These are phyloP conservation scores for Ditylenchus weischeri DNA, from an alignment of 2,888 invertebrate species.

Conservation along the genomic window DNA sequence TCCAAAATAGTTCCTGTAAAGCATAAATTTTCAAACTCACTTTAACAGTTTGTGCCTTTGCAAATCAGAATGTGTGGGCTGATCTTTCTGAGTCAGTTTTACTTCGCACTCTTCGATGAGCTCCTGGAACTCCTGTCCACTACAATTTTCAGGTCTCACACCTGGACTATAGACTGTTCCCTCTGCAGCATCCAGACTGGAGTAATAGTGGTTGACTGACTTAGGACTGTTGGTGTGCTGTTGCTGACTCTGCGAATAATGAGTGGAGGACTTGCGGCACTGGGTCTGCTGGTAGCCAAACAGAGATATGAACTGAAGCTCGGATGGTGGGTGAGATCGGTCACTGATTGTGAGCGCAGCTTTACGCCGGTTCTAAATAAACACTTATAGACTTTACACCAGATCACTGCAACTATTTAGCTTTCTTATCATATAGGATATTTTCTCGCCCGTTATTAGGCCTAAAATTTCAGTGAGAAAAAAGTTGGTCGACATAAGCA, in stretches of 20 bases:
- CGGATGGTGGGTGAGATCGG: constrained; percentile 22
- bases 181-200: background rate
- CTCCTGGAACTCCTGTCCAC: constrained; percentile 26
- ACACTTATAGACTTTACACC: no score
- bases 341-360: background rate
- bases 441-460: no score
- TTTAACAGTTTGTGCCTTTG: constrained; percentile 34
- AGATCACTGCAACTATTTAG: no score
- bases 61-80: constrained; percentile 30
- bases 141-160: constrained; percentile 30
- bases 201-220: background rate
- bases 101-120: constrained; percentile 30
- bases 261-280: background rate
- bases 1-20: no score
- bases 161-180: background rate
- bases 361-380: no score
- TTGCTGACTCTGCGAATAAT: background rate
- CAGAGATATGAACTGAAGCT: constrained; percentile 41
- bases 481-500: no score
- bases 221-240: background rate
- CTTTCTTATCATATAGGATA: no score
- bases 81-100: constrained; percentile 28
- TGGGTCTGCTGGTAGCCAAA: constrained; percentile 39
- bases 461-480: no score
- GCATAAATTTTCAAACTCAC: constrained; percentile 18